A percentile compares a stretch with the other conserved stretches of the same genome.
Conservation (phyloP, 2,797 vertebrate species). For the Chiroxiphia lanceolata region DNA sequence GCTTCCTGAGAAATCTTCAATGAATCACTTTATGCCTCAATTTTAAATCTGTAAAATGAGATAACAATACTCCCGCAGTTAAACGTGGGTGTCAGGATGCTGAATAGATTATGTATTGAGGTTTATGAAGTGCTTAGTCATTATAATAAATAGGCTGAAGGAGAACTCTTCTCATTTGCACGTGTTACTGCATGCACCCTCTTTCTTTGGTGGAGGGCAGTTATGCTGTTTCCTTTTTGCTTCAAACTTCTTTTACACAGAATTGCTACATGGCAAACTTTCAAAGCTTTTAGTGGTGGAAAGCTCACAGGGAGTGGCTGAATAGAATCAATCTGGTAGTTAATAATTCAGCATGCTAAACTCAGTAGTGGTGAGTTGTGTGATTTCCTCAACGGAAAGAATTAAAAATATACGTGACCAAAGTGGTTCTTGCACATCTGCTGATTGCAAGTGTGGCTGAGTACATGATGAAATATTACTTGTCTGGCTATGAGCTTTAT, state of each 20-base stretch:
- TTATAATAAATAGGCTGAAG: neutral
- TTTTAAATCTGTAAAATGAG: neutral
- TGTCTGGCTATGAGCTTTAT: neutral
- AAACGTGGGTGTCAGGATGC: neutral
- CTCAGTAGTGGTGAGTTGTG: neutral
- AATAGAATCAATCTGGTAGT: neutral
- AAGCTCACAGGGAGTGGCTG: neutral
- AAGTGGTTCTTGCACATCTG: neutral
- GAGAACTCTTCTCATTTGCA: neutral
- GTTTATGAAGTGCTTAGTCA: neutral
- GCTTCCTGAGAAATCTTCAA: neutral
- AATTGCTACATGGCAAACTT: neutral
- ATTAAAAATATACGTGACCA: neutral
- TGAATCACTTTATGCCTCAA: neutral
- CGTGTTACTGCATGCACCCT: rapidly evolving
- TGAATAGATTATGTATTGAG: neutral
- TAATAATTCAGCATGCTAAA: neutral
- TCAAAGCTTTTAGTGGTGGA: neutral
- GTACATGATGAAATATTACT: conserved; percentile 10
- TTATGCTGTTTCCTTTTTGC: neutral
- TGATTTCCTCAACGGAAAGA: neutral
- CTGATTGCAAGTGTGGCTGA: neutral
- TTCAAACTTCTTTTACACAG: neutral
- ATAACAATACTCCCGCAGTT: neutral
- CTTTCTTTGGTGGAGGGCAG: neutral